Base-by-base conservation (phyloP, 2,113 vertebrate species). In the Tragelaphus scriptus region DNA sequence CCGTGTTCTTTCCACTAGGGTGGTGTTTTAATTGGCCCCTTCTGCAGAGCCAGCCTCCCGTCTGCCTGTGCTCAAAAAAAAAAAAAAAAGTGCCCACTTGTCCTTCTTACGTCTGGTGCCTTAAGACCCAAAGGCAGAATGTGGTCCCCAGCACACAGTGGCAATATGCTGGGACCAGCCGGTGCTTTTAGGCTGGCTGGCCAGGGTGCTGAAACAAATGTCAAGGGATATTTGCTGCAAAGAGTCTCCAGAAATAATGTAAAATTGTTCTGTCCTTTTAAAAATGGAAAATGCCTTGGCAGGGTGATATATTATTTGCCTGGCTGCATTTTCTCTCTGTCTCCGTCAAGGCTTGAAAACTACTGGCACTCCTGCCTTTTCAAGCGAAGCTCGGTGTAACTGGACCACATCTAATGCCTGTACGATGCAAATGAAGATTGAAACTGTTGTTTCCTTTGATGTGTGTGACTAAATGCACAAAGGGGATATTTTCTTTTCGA, bases 401-500 rank as follows among this genome's bases (percentile, higher is more conserved):
- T 97, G 98, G 98, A 98, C 98, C 98, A 98, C 98, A 79, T 95
- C 98, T 96, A 98, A 98, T 98, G 97, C 97, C 94, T 12, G 86
- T 9, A 51, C 97, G 68, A 97, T 96, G 98, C 98, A 95, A 97
- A 98, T 88, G 97, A 91, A 96, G 98, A 88, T 30, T 3, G 97
- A 95, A 95, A 49, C 63, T 63, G 85, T 81, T 89, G 98, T 97
- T 98, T 85, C 97, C 98, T 98, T 98, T 97, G 98, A 98, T 97
- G 95, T 97, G 97, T 95, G 98, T 96, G 97, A 98, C 98, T 98
- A 90, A 98, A 95, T 36, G 88, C 81, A 63, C 98, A 91, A 80
- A 98, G 98, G 93, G 97, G 98, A 97, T 92, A 87, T 98, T 97
- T 97, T 92, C 95, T 82, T 65, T 94, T 53, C 28, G 51, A 91